A percentile compares a stretch with the other conserved stretches of the same genome.
Evolutionary conservation across 1,140 invertebrate species (phyloP).

Genomic region (Papilio glaucus): DNA sequence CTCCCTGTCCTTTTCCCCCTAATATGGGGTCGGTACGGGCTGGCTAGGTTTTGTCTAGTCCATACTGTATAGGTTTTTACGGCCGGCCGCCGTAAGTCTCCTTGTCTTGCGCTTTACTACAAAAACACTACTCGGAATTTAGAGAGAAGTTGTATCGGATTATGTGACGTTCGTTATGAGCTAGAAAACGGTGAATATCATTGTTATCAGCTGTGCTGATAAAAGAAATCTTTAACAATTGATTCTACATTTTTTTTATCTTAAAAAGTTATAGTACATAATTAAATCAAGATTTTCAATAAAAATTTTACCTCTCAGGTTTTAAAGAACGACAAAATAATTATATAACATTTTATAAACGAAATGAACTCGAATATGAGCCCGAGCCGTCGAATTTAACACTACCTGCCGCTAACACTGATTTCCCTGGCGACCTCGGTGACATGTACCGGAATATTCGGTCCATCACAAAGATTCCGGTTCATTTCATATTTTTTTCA

Average conservation of each 20-base stretch:
- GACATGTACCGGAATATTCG: constrained; percentile 1
- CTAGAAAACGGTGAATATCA: no score
- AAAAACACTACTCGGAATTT: no score
- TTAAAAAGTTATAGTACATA: neutral
- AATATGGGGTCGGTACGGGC: no score
- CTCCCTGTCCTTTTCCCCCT: no score
- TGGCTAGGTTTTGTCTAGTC: no score
- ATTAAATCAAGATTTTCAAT: neutral
- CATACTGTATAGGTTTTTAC: no score
- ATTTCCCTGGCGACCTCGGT: neutral
- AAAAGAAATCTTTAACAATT: neutral
- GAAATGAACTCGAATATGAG: neutral
- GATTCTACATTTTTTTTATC: neutral
- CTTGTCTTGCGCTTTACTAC: no score
- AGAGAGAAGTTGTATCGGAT: no score
- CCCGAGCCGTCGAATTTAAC: constrained; percentile 9
- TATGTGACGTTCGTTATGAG: no score
- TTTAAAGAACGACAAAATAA: neutral
- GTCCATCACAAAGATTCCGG: neutral
- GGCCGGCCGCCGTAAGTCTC: no score
- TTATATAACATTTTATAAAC: neutral
- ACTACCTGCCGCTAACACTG: neutral
- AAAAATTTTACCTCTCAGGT: neutral
- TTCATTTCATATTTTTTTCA: constrained; percentile 4
- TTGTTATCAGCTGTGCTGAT: no score